Evolutionary conservation across 2,797 vertebrate genomes (phyloP).

Genomic region (Zonotrichia albicollis): DNA sequence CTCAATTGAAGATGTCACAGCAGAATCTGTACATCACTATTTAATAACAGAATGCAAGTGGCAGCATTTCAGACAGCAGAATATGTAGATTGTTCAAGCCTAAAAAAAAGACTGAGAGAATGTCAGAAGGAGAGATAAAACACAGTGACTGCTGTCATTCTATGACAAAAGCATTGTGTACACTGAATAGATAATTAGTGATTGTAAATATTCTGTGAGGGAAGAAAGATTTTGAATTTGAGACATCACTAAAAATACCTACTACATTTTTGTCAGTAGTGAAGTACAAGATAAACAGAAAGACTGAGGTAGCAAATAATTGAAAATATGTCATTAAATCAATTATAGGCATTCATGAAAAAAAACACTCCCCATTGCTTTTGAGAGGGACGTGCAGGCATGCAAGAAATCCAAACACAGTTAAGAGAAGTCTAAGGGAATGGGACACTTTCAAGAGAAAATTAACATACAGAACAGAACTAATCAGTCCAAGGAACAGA

Average conservation of each 20-base stretch:
- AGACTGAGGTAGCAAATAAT: neutral
- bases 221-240: slow-evolving; percentile 12
- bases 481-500: neutral
- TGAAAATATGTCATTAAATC: neutral
- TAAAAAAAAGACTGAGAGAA: neutral
- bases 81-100: slow-evolving; percentile 17
- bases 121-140: slow-evolving; percentile 29
- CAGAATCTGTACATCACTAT: neutral
- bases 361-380: neutral
- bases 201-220: neutral
- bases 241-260: neutral
- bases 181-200: slow-evolving; percentile 41
- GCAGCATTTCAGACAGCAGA: slow-evolving; percentile 25
- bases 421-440: neutral
- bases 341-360: neutral
- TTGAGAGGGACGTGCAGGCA: neutral
- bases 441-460: neutral
- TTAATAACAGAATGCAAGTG: neutral
- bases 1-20: neutral
- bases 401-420: neutral
- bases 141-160: neutral
- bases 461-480: neutral
- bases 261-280: neutral
- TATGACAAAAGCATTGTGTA: slow-evolving; percentile 26
- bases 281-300: neutral